Percentiles rank a stretch among this genome's conserved stretches.
phyloP scores from a whole-genome alignment of 2,888 invertebrate genomes.

The Apodemia zela region DNA sequence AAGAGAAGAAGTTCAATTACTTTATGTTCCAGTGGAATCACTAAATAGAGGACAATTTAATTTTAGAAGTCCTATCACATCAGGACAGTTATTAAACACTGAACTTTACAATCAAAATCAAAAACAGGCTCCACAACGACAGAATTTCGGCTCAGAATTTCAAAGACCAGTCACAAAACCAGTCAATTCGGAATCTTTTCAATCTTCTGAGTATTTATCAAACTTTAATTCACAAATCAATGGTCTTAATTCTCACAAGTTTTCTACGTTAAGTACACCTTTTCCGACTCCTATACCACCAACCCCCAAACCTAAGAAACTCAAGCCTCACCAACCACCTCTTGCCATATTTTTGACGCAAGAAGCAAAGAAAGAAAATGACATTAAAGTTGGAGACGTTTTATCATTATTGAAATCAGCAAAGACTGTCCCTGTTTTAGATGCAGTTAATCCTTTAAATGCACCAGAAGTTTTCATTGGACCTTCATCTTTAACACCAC shows the following conservation, averaged over 20 bases:
- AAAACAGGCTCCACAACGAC: conserved; percentile 43
- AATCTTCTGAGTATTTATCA: conserved; percentile 50
- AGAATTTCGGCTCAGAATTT: conserved; percentile 46
- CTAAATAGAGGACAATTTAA: conserved; percentile 77
- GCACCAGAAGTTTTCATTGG: conserved; percentile 91
- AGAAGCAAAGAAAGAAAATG: conserved; percentile 61
- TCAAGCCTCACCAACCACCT: conserved; percentile 91
- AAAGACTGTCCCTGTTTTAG: conserved; percentile 88
- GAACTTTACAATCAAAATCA: conserved; percentile 55
- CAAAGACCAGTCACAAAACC: conserved; percentile 48
- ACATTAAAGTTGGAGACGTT: conserved; percentile 85
- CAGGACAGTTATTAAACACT: conserved; percentile 49
- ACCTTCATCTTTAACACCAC: conserved; percentile 86
- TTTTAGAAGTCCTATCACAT: conserved; percentile 51
- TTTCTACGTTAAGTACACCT: conserved; percentile 57
- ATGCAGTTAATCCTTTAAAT: conserved; percentile 83
- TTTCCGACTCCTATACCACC: conserved; percentile 65
- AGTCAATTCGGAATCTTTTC: conserved; percentile 41
- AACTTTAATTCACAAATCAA: conserved; percentile 54
- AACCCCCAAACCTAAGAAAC: conserved; percentile 75
- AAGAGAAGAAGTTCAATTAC: conserved; percentile 86
- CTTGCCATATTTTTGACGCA: conserved; percentile 89
- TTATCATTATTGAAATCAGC: conserved; percentile 84
- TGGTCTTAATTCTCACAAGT: conserved; percentile 55
- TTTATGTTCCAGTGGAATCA: conserved; percentile 91